Percentiles rank a stretch among this genome's conserved stretches.
phyloP scores from a whole-genome alignment of 2,113 vertebrate species.

The Arenaria interpres region DNA sequence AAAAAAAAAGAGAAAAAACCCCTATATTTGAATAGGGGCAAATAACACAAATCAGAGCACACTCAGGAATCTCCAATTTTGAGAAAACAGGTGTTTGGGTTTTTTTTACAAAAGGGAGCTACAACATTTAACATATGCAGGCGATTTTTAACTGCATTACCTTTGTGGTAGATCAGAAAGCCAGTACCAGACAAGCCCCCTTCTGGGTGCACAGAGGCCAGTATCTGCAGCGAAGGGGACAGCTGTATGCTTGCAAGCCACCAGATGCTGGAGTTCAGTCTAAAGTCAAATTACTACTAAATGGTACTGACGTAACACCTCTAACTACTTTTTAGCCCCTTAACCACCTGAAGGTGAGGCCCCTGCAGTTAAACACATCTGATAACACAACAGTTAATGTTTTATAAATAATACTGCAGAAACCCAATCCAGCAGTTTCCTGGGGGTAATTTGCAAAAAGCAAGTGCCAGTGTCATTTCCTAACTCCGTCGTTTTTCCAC shows the following conservation, averaged over 20 bases:
- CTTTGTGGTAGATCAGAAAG: background rate
- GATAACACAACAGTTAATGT: background rate
- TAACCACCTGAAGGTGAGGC: background rate
- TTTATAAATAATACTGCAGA: background rate
- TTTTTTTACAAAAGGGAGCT: background rate
- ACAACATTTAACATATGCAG: fast-evolving
- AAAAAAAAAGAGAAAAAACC: too few relatives aligned
- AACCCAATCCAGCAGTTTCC: background rate
- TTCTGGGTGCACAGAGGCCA: background rate
- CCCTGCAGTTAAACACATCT: background rate
- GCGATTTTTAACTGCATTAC: background rate
- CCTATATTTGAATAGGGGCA: background rate
- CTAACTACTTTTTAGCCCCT: background rate
- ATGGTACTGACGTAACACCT: background rate
- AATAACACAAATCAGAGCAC: background rate
- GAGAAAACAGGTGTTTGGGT: too few relatives aligned
- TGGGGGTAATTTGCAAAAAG: background rate
- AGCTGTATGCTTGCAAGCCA: background rate
- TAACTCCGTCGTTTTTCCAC: background rate
- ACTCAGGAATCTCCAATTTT: background rate
- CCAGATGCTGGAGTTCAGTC: background rate
- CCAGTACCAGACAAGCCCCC: background rate
- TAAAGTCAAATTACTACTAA: background rate
- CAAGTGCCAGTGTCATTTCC: background rate
- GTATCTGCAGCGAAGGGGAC: background rate